A percentile compares a stretch with the other conserved stretches of the same genome.
These are phyloP conservation scores for Chrysoperla carnea DNA, from an alignment of 1,140 invertebrate species.

Conservation along the genomic window DNA sequence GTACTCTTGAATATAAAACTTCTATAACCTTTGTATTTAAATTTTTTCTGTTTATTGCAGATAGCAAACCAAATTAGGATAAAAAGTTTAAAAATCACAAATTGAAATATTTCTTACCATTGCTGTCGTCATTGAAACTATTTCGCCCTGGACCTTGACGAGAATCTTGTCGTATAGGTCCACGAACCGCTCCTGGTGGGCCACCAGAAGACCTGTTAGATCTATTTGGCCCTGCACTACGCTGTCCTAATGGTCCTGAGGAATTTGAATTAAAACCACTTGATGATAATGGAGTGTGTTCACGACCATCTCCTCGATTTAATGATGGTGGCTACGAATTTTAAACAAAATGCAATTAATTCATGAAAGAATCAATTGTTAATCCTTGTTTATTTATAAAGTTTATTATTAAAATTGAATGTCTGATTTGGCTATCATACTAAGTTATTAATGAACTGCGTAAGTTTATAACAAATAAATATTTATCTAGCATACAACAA, in stretches of 20 bases:
- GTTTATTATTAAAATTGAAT: too few relatives aligned
- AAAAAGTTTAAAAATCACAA: too few relatives aligned
- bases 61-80: too few relatives aligned
- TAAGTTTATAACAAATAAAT: too few relatives aligned
- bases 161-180: constrained; percentile 9
- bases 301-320: not conserved
- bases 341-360: not conserved
- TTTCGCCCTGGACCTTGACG: constrained; percentile 6
- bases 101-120: not conserved
- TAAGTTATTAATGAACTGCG: too few relatives aligned
- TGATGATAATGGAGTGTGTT: not conserved
- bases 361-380: too few relatives aligned
- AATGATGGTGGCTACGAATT: not conserved
- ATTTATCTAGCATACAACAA: too few relatives aligned
- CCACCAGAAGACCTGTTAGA: not conserved
- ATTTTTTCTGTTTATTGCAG: too few relatives aligned
- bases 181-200: not conserved
- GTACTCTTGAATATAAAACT: too few relatives aligned
- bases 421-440: too few relatives aligned
- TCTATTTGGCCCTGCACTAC: not conserved
- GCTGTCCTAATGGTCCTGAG: not conserved
- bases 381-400: too few relatives aligned
- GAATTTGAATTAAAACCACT: not conserved
- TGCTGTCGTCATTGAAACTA: constrained; percentile 13
- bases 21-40: too few relatives aligned